Evolutionary conservation across 2,113 vertebrate genomes (phyloP).

Genomic region (Spilogale gracilis): DNA sequence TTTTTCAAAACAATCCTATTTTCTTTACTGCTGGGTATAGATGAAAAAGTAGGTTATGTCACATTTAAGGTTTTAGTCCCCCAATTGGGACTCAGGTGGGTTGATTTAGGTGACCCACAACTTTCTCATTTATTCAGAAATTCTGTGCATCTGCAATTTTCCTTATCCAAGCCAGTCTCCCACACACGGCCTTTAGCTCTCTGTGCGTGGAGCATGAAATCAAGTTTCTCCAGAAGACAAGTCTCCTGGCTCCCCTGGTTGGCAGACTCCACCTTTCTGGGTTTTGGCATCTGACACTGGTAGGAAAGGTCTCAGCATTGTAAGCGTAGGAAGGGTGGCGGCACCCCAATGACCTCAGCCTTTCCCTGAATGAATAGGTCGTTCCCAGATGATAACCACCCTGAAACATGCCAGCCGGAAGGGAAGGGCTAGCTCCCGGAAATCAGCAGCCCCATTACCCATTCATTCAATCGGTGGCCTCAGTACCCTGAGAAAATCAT

Average conservation of each 20-base stretch:
- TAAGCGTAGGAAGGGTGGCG: slow-evolving; percentile 78
- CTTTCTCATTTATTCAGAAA: slow-evolving; percentile 31
- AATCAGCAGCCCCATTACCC: slow-evolving; percentile 31
- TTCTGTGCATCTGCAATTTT: neutral
- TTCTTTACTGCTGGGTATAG: neutral
- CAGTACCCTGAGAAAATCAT: slow-evolving; percentile 50
- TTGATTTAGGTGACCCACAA: neutral
- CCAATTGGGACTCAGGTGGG: neutral
- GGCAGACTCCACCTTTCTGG: slow-evolving; percentile 8
- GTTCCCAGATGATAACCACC: slow-evolving; percentile 67
- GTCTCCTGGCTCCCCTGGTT: neutral
- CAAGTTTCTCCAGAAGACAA: slow-evolving; percentile 33
- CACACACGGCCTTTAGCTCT: neutral
- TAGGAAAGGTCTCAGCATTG: slow-evolving; percentile 77
- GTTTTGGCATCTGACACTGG: slow-evolving; percentile 57
- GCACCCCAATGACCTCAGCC: slow-evolving; percentile 68
- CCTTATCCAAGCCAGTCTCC: neutral
- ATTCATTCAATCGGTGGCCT: slow-evolving; percentile 50
- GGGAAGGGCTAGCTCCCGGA: slow-evolving; percentile 52
- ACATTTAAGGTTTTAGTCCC: neutral
- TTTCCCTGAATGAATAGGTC: slow-evolving; percentile 71
- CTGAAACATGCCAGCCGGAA: slow-evolving; percentile 71
- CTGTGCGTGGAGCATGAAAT: neutral
- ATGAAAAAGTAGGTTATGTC: neutral
- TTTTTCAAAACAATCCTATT: slow-evolving; percentile 46